Evolutionary conservation across 2,888 invertebrate species (phyloP).

Genomic region (Callyntrura sp.): DNA sequence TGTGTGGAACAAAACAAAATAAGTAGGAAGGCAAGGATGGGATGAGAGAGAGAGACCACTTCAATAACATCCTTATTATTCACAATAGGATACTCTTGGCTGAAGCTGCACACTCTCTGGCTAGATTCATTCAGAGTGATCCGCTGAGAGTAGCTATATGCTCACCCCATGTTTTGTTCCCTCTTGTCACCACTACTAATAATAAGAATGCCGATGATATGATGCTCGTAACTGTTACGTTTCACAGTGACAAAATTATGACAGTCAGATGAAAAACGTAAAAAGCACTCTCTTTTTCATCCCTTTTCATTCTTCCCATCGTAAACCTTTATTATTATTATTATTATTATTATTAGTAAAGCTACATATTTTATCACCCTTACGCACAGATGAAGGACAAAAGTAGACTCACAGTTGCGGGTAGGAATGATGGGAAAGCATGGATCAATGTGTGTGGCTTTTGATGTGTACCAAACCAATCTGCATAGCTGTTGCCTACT

Average conservation of each 20-base stretch:
- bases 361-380: constrained; percentile 38
- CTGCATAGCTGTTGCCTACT: background rate
- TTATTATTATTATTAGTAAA: constrained; percentile 39
- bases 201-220: constrained; percentile 34
- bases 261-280: constrained; percentile 24
- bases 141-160: constrained; percentile 33
- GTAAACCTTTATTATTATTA: constrained; percentile 39
- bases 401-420: background rate
- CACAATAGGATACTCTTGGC: constrained; percentile 47
- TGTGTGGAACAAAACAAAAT: constrained; percentile 53
- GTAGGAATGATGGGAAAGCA: constrained; percentile 66
- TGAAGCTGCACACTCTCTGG: constrained; percentile 31
- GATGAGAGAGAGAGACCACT: constrained; percentile 66
- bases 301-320: constrained; percentile 40
- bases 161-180: constrained; percentile 45
- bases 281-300: constrained; percentile 25
- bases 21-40: constrained; percentile 58
- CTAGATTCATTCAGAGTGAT: constrained; percentile 22
- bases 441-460: constrained; percentile 73
- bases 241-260: constrained; percentile 56
- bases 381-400: constrained; percentile 43
- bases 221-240: constrained; percentile 59
- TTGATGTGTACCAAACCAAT: background rate
- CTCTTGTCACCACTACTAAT: constrained; percentile 53
- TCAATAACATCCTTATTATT: constrained; percentile 73